phyloP scores from a whole-genome alignment of 1,140 invertebrate species.

The Andricus grossulariae region DNA sequence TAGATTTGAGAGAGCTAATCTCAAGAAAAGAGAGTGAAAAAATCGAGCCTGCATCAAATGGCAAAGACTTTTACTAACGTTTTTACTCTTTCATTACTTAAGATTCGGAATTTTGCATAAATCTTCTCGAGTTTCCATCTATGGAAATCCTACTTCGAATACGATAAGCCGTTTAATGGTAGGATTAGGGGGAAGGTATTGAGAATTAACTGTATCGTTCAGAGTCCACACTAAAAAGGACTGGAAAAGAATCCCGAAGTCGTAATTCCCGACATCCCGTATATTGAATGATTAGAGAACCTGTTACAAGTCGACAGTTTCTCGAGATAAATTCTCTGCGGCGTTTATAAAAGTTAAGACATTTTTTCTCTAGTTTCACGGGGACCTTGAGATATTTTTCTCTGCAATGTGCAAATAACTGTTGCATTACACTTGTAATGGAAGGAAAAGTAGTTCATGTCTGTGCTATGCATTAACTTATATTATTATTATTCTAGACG shows the following conservation, averaged over 20 bases:
- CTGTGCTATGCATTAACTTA: not conserved
- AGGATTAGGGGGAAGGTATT: not conserved
- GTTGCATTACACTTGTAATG: not conserved
- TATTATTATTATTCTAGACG: not conserved
- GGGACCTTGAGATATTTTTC: constrained; percentile 22
- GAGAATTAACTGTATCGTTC: constrained; percentile 12
- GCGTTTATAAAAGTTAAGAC: constrained; percentile 18
- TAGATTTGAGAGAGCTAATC: no score
- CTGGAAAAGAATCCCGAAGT: constrained; percentile 20
- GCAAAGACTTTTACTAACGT: not conserved
- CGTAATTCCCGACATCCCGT: constrained; percentile 24
- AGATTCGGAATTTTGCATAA: constrained; percentile 8
- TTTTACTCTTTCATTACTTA: not conserved
- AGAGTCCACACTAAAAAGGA: constrained; percentile 11
- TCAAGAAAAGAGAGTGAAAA: no score
- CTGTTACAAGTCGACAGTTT: constrained; percentile 24
- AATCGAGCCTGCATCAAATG: not conserved
- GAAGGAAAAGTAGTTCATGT: constrained; percentile 12
- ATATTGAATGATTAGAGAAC: constrained; percentile 16
- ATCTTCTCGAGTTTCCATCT: not conserved
- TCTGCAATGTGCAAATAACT: constrained; percentile 14
- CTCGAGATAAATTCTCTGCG: constrained; percentile 26
- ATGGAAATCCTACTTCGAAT: not conserved
- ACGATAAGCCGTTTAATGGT: not conserved
- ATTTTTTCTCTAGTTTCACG: not conserved